A percentile compares a stretch with the other conserved stretches of the same genome.
Evolutionary conservation across 2,797 vertebrate species (phyloP).

Genomic region (Kryptopterus vitreolus): DNA sequence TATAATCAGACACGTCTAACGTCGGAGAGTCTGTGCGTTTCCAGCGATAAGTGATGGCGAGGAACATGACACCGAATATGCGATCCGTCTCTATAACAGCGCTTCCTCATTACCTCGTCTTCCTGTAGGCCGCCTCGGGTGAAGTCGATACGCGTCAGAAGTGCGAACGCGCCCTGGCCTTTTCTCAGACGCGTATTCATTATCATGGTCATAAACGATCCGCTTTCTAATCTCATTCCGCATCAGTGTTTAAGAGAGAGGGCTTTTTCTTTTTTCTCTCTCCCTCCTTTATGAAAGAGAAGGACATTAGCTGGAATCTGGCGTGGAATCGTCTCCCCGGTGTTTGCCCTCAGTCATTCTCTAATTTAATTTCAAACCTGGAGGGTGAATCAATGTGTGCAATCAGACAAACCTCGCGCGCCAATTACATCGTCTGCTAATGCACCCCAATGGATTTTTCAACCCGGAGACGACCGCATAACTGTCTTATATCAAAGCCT

Average conservation of each 20-base stretch:
- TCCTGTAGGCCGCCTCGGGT: constrained; percentile 26
- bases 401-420: constrained; percentile 68
- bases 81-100: constrained; percentile 29
- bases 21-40: constrained; percentile 10
- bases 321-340: constrained; percentile 18
- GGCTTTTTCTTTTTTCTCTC: background rate
- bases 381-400: constrained; percentile 70
- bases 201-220: background rate
- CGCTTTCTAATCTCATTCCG: constrained; percentile 5
- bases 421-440: constrained; percentile 72
- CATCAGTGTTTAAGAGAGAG: background rate
- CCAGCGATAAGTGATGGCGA: constrained; percentile 1
- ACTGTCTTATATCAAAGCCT: constrained; percentile 51
- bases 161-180: background rate
- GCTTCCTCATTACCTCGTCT: constrained; percentile 27
- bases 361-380: constrained; percentile 67
- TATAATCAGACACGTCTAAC: background rate
- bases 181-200: constrained; percentile 6
- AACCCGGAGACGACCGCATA: constrained; percentile 64
- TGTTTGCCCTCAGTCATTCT: constrained; percentile 55
- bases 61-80: constrained; percentile 38
- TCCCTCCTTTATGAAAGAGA: background rate
- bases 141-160: constrained; percentile 20
- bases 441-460: constrained; percentile 71
- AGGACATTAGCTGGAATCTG: constrained; percentile 18